Percentiles rank a stretch among this genome's conserved stretches.
Conservation (phyloP, 35 echinoderm and acorn worm species). For the Apostichopus californicus region DNA sequence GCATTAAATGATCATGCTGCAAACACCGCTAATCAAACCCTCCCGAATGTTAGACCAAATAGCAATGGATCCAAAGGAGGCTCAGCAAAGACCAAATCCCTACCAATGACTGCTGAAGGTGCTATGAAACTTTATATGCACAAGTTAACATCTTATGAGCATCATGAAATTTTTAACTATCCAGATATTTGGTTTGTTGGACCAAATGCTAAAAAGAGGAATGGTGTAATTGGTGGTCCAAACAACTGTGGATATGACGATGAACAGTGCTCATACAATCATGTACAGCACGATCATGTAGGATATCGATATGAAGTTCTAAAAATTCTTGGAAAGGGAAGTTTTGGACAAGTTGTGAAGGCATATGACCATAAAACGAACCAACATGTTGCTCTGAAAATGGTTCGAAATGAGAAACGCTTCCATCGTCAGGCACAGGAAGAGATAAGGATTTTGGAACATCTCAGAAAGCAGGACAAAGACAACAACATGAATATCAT, state of each 20-base stretch:
- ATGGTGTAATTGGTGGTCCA: constrained; percentile 94
- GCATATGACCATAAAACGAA: constrained; percentile 99
- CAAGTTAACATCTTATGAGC: constrained; percentile 97
- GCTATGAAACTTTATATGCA: constrained; percentile 99
- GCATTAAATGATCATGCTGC: constrained; percentile 64
- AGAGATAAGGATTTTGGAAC: constrained; percentile 98
- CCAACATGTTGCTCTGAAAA: constrained; percentile 97
- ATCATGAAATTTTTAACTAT: constrained; percentile 97
- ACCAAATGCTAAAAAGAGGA: constrained; percentile 99
- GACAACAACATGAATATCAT: constrained; percentile 99
- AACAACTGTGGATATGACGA: constrained; percentile 99
- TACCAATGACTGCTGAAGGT: constrained; percentile 95
- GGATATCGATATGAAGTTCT: constrained; percentile 98
- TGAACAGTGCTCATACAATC: constrained; percentile 97
- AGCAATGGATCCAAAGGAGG: constrained; percentile 86
- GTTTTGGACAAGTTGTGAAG: constrained; percentile 99
- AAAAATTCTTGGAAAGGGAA: constrained; percentile 99
- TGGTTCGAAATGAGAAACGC: constrained; percentile 99
- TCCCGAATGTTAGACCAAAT: constrained; percentile 86
- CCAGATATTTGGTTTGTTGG: constrained; percentile 93
- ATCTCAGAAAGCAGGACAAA: constrained; percentile 97
- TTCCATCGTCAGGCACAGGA: constrained; percentile 99
- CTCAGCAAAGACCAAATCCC: constrained; percentile 77
- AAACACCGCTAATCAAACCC: constrained; percentile 52
- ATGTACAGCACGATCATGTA: constrained; percentile 99